A percentile compares a stretch with the other conserved stretches of the same genome.
These are phyloP conservation scores for Plagodis pulveraria DNA, from an alignment of 2,888 invertebrate species.

Conservation along the genomic window DNA sequence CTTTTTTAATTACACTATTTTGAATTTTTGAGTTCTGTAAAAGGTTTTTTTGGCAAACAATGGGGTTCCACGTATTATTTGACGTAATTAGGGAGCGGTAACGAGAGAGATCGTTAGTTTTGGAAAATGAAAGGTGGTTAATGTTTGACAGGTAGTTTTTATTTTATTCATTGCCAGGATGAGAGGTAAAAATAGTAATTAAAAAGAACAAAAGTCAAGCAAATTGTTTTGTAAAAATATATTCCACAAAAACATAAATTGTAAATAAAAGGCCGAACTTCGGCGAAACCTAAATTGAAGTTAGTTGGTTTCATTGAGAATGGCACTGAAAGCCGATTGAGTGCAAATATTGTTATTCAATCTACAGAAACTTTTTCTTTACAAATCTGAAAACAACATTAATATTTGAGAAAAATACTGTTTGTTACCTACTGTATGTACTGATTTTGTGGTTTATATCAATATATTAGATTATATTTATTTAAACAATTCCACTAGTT, in stretches of 20 bases:
- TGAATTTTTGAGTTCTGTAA: slow-evolving; percentile 66
- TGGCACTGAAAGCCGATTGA: no score
- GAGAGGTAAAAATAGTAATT: slow-evolving; percentile 6
- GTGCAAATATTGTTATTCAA: no score
- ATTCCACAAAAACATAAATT: neutral
- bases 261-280: neutral
- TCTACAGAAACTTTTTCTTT: no score
- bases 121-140: slow-evolving; percentile 35
- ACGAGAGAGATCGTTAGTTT: slow-evolving; percentile 61
- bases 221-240: neutral
- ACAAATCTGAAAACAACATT: no score
- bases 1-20: slow-evolving; percentile 66
- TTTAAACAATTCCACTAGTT: no score
- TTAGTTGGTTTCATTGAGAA: no score
- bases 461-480: no score
- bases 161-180: slow-evolving; percentile 12
- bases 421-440: no score
- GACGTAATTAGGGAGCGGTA: slow-evolving; percentile 77
- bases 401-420: no score
- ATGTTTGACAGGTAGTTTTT: slow-evolving; percentile 24
- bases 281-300: no score
- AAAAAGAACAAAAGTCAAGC: slow-evolving; percentile 4
- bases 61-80: slow-evolving; percentile 75
- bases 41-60: slow-evolving; percentile 70
- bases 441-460: no score